Base-by-base conservation (phyloP, 2,888 invertebrate genomes). In the Hofmannophila pseudospretella region DNA sequence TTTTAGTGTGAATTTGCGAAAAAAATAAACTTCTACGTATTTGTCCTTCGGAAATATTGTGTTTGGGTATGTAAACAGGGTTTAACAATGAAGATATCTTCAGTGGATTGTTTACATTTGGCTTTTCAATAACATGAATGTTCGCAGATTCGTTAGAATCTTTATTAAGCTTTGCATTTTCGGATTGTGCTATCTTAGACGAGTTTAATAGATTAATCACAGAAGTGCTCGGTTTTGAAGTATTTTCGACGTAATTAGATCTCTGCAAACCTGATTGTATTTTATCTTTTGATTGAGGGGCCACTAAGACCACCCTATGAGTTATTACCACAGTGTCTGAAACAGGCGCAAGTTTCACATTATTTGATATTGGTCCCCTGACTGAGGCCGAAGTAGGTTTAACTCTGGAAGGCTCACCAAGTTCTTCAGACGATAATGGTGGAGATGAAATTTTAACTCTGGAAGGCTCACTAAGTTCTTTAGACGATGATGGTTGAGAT, bases 51-150 rank as follows among this genome's bases (percentile, higher is more conserved):
- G 25, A 12, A 25, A 14, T 4, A 11, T 16, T 33, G 13, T 22
- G 35, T 44, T 61, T 65, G 20, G 72, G 67, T 43, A 69, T 36
- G 42, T 70, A 70, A 37, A 68, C 60, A 29, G 74, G 74, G 51
- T 76, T 76, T 34, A 84, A 52, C 28, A 84, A 51, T 1, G 81
- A 73, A 7, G 84, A 84, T 57, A 84, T 75, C 59, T 66, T 80
- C 45, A 82, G 50, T 4, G 84, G 81, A 2, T 61, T 72, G 38
- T 73, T 57, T 28, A 67, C 47, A 41, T 50, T 41, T 37, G 40
- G 50, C 27, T 44, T 56, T 43, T 39, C 48, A 26, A 35, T 44
- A 12, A 8, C 31, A 13, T 34, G 36, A 12, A 27, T 35, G 30
- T 10, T 23, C 12, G 26, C 20, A 38, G 13, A 34, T 40, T 51